phyloP scores from a whole-genome alignment of 2,113 vertebrate genomes.

The Phoxinus phoxinus region DNA sequence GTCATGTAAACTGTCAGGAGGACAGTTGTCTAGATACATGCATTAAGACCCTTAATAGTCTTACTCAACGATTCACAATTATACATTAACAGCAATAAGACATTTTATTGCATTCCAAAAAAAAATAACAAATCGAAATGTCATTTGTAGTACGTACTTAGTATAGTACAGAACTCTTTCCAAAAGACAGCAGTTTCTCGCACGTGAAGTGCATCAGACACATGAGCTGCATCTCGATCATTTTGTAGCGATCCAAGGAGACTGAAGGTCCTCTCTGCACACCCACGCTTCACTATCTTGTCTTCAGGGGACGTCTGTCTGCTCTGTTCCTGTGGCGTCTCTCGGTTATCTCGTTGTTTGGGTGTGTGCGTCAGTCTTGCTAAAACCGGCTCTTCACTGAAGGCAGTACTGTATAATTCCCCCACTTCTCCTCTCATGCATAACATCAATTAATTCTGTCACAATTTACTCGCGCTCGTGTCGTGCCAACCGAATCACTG shows the following conservation, averaged over 20 bases:
- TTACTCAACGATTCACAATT: background rate
- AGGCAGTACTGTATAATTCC: background rate
- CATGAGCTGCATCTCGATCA: background rate
- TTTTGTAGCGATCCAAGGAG: background rate
- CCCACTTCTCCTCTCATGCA: background rate
- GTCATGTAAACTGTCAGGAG: conserved; percentile 15
- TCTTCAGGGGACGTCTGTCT: conserved; percentile 17
- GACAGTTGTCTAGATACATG: background rate
- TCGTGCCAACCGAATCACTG: background rate
- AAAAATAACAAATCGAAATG: background rate
- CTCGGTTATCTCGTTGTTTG: conserved; percentile 28
- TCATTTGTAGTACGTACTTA: background rate
- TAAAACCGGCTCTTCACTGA: conserved; percentile 9
- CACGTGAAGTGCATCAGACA: background rate
- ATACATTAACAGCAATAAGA: background rate
- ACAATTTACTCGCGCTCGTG: background rate
- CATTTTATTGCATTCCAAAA: background rate
- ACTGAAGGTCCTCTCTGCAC: conserved; percentile 12
- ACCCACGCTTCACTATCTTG: background rate
- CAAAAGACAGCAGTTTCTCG: background rate
- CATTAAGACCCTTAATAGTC: background rate
- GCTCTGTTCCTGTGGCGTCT: conserved; percentile 7
- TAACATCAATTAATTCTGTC: background rate
- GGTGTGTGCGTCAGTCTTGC: background rate
- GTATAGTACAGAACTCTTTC: background rate